A percentile compares a stretch with the other conserved stretches of the same genome.
These are phyloP conservation scores for Drosophila birchii DNA, from an alignment of 2,888 invertebrate genomes.

Conservation along the genomic window DNA sequence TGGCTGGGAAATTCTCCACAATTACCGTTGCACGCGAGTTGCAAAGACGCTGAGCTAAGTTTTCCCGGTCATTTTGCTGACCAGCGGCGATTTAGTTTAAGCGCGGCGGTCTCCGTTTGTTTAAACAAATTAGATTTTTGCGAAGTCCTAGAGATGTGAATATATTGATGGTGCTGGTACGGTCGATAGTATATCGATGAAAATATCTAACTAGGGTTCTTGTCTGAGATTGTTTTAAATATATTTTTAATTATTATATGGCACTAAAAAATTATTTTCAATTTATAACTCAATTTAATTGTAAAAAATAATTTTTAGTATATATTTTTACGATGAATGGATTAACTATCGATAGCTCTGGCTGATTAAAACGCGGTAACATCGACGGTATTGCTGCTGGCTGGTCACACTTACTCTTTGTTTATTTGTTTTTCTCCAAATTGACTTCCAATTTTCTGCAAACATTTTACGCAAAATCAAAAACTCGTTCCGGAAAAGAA, in stretches of 20 bases:
- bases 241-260: no score
- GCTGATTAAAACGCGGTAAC: no score
- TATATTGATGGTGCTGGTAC: neutral
- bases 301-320: no score
- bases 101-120: conserved; percentile 18
- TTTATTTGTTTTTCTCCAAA: conserved; percentile 16
- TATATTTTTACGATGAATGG: no score
- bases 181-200: neutral
- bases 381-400: neutral
- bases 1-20: conserved; percentile 2
- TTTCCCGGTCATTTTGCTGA: conserved; percentile 2
- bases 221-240: no score
- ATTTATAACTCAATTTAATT: no score
- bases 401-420: conserved; percentile 1
- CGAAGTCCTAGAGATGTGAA: neutral
- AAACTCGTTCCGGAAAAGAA: conserved; percentile 79
- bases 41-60: neutral
- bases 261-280: no score
- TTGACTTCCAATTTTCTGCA: conserved; percentile 53
- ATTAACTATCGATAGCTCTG: no score
- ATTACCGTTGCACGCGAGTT: conserved; percentile 46
- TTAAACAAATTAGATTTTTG: conserved; percentile 23
- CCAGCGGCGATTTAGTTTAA: conserved; percentile 4
- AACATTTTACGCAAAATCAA: conserved; percentile 84
- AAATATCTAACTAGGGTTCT: no score